phyloP scores from a whole-genome alignment of 35 echinoderm and acorn worm genomes.

The Apostichopus parvimensis region DNA sequence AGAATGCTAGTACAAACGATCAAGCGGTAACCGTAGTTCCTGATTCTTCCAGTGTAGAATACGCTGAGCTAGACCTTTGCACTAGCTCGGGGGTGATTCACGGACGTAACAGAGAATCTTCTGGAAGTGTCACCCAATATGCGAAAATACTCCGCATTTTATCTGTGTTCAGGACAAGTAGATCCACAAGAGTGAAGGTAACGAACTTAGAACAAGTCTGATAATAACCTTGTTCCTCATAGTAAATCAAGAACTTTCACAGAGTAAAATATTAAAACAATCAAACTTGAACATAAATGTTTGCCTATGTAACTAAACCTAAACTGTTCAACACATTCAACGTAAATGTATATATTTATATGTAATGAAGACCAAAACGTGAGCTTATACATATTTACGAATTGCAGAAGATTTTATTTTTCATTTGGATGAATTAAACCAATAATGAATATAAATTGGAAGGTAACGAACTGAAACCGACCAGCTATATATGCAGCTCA shows the following conservation, averaged over 20 bases:
- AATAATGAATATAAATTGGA: too few relatives aligned
- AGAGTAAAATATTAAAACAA: not conserved
- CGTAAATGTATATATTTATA: not conserved
- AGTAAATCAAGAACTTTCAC: not conserved
- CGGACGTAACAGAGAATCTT: not conserved
- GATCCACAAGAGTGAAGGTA: conserved; percentile 31
- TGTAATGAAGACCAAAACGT: not conserved
- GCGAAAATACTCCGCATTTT: conserved; percentile 46
- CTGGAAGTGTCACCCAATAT: not conserved
- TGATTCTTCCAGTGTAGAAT: not conserved
- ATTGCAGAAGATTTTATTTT: too few relatives aligned
- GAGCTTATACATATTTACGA: too few relatives aligned
- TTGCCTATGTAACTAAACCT: not conserved
- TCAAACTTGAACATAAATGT: not conserved
- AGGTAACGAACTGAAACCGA: too few relatives aligned
- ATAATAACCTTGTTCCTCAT: not conserved
- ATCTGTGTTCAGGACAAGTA: conserved; percentile 45
- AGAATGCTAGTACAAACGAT: conserved; percentile 23
- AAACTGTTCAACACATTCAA: not conserved
- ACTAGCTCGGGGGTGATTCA: conserved; percentile 24
- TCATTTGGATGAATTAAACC: too few relatives aligned
- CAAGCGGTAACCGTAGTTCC: not conserved
- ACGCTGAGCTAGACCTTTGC: conserved; percentile 31
- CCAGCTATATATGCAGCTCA: too few relatives aligned
- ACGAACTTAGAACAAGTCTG: conserved; percentile 15